Base-by-base conservation (phyloP, 2,888 invertebrate genomes). In the Litoditis marina region DNA sequence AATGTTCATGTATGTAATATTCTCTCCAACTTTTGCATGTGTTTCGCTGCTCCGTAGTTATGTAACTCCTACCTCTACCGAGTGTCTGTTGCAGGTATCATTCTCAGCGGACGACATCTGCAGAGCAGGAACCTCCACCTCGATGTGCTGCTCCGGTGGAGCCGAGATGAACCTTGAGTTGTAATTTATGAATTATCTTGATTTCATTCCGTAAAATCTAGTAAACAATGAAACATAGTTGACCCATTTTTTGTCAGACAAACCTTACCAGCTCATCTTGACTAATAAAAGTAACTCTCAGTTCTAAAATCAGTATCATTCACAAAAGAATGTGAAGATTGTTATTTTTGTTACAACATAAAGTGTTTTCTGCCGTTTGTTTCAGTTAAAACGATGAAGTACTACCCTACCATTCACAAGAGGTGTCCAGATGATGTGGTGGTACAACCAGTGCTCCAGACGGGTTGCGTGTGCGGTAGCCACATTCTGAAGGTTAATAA, bases 41-140 rank as follows among this genome's bases (percentile, higher is more conserved):
- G n/a, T n/a, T n/a, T n/a, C n/a, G n/a, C n/a, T n/a, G n/a, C n/a
- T n/a, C n/a, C n/a, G n/a, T n/a, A n/a, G n/a, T n/a, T n/a, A n/a
- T n/a, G n/a, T n/a, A n/a, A n/a, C n/a, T n/a, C n/a, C n/a, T n/a
- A n/a, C n/a, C n/a, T n/a, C n/a, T n/a, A n/a, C n/a, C n/a, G n/a
- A n/a, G n/a, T n/a, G n/a, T n/a, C n/a, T n/a, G n/a, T n/a, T n/a
- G n/a, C n/a, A n/a, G n/a, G n/a, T n/a, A 8, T 65, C 64, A 8
- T 30, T 28, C 27, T 68, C 67, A 19, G 53, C 65, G 25, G 76
- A 66, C 19, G 64, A 63, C 68, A 78, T 64, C 11, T 59, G 46
- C 13, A 78, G 36, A 8, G 65, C 50, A 27, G 75, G 73, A 27
- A 80, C 60, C 16, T 63, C 68, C 7, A 80, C 28, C 46, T 80